Conservation (phyloP, 2,113 vertebrate species). For the Myocastor coypus region DNA sequence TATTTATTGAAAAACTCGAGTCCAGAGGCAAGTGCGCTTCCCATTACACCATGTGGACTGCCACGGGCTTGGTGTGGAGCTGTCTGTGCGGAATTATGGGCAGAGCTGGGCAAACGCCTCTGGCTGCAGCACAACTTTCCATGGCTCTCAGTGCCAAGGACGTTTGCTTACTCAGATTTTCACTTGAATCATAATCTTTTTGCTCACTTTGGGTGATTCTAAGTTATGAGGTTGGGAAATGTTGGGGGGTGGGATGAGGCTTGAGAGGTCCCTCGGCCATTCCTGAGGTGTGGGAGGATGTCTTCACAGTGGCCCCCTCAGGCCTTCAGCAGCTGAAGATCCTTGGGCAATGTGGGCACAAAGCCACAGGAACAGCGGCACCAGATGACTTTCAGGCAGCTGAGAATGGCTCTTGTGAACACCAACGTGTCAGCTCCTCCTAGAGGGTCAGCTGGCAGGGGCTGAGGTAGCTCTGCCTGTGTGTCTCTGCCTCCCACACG, state of each 20-base stretch:
- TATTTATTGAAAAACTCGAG: conserved; percentile 86
- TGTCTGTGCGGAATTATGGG: conserved; percentile 84
- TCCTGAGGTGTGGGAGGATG: neutral
- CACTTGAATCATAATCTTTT: conserved; percentile 71
- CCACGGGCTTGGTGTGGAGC: conserved; percentile 76
- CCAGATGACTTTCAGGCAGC: conserved; percentile 30
- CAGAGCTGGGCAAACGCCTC: conserved; percentile 76
- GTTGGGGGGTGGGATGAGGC: neutral
- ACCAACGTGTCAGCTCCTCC: neutral
- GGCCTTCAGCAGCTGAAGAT: neutral
- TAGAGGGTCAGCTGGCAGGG: rapidly evolving
- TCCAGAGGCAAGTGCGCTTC: conserved; percentile 78
- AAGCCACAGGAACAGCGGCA: neutral
- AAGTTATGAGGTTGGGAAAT: conserved; percentile 52
- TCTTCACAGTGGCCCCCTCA: neutral
- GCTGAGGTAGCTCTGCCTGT: too few relatives aligned
- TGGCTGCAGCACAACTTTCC: conserved; percentile 85
- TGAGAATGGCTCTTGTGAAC: neutral
- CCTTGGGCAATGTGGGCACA: neutral
- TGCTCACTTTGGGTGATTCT: conserved; percentile 37
- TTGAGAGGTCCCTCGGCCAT: neutral
- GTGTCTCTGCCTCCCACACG: neutral
- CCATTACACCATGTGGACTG: conserved; percentile 80
- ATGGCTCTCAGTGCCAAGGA: conserved; percentile 79
- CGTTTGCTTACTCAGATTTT: conserved; percentile 88